Base-by-base conservation (phyloP, 2,113 vertebrate species). In the Pristiophorus japonicus region DNA sequence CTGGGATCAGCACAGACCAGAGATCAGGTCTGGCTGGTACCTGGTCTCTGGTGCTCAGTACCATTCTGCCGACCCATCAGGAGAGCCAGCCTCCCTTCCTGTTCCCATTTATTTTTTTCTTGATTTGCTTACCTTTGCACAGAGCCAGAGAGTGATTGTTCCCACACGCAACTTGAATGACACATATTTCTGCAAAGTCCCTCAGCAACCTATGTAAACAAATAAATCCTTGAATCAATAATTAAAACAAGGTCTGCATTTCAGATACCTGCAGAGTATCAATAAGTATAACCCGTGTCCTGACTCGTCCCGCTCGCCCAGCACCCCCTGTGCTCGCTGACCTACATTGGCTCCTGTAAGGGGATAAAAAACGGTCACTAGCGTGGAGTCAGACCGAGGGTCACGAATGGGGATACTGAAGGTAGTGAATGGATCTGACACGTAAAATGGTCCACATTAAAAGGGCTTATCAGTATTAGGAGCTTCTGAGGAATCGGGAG, bases 161-260 rank as follows among this genome's bases (percentile, higher is more conserved):
- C 51, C 98, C 98, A 96, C 98, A 98, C 0, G 97, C 96, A 95
- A 98, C 96, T 96, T 98, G 97, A 95, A 97, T 95, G 67, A 98
- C 96, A 0, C 34, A 1, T 4, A 5, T 96, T 73, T 16, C 95
- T 66, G 27, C 22, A 8, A 98, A 95, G 95, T 73, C 96, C 59
- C 95, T 94, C 96, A 97, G 47, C 2, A 96, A 62, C 38, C 98
- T 98, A 10, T 11, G 8, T 45, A 38, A 38, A 62, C 70, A 95
- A 59, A 78, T 12, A 90, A 90, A 81, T 45, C 16, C 45, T 27
- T 14, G 38, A 47, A 78, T 24, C n/a, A 38, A 59, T 93, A 7
- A 66, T 22, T 66, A 6, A 66, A 1, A 27, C 47, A 1, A 38
- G 45, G n/a, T 22, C 45, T 95, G n/a, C 16, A 51, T 95, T 66